Conservation (phyloP, 2,888 invertebrate species). For the Pseudeuparius sepicola region DNA sequence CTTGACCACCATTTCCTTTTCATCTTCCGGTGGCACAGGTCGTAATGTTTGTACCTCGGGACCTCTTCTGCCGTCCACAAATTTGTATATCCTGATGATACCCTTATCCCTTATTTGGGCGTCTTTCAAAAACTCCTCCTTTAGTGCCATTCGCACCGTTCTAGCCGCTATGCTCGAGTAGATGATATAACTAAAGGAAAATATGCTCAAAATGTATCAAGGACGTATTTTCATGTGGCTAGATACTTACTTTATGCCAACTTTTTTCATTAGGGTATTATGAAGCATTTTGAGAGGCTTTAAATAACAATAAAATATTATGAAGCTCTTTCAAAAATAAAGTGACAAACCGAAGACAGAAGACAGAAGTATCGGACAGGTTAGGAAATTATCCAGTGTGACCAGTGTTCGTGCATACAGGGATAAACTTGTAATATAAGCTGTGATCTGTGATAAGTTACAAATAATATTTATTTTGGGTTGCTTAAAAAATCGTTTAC, state of each 20-base stretch:
- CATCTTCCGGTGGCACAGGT: conserved; percentile 4
- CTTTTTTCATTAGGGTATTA: conserved; percentile 2
- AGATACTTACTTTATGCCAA: conserved; percentile 9
- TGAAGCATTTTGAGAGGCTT: no score
- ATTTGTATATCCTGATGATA: conserved; percentile 23
- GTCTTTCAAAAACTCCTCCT: conserved; percentile 22
- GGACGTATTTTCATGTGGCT: conserved; percentile 9
- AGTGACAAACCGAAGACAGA: no score
- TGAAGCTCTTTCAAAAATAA: no score
- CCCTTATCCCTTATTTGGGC: conserved; percentile 21
- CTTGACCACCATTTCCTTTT: not conserved
- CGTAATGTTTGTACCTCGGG: conserved; percentile 17
- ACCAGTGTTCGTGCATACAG: no score
- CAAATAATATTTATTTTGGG: no score
- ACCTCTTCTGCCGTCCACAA: conserved; percentile 18
- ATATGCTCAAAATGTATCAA: not conserved
- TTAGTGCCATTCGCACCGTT: conserved; percentile 26
- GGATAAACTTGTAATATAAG: no score
- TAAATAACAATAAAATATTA: no score
- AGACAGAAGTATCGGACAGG: no score
- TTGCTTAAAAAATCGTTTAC: no score
- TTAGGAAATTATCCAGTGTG: no score
- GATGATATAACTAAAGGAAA: conserved; percentile 26
- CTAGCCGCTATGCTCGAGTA: conserved; percentile 30
- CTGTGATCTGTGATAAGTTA: no score